phyloP scores from a whole-genome alignment of 2,113 vertebrate species.

The Egretta garzetta region DNA sequence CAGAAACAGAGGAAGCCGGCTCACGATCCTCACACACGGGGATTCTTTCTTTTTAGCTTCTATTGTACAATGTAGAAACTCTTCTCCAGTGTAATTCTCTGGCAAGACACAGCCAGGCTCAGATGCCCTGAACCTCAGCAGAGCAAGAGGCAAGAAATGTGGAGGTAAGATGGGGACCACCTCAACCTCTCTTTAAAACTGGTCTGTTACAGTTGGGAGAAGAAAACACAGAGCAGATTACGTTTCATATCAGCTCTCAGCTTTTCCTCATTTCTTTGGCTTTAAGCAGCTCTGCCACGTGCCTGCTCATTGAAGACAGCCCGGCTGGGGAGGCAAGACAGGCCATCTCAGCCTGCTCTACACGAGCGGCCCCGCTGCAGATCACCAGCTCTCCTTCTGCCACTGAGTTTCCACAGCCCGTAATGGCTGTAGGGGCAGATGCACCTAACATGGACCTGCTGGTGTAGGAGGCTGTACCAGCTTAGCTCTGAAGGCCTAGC shows the following conservation, averaged over 20 bases:
- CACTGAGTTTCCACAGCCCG: neutral
- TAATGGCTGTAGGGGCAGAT: neutral
- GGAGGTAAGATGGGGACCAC: neutral
- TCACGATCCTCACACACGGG: accelerated
- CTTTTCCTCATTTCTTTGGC: neutral
- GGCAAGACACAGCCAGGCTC: neutral
- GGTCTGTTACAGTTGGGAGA: neutral
- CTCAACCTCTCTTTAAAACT: neutral
- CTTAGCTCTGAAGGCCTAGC: neutral
- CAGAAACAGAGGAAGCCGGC: neutral
- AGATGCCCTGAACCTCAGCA: neutral
- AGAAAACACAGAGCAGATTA: neutral
- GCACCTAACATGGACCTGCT: no score
- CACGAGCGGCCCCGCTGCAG: neutral
- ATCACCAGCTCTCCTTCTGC: neutral
- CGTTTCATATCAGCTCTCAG: neutral
- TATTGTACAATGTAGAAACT: neutral
- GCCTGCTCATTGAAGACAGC: neutral
- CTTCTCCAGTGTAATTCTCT: neutral
- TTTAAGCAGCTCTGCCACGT: neutral
- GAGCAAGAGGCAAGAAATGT: neutral
- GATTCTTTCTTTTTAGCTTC: neutral
- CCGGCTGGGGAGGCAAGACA: neutral
- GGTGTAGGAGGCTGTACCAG: neutral
- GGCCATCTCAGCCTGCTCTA: neutral